phyloP scores from a whole-genome alignment of 2,797 vertebrate species.

The Cyclura pinguis region DNA sequence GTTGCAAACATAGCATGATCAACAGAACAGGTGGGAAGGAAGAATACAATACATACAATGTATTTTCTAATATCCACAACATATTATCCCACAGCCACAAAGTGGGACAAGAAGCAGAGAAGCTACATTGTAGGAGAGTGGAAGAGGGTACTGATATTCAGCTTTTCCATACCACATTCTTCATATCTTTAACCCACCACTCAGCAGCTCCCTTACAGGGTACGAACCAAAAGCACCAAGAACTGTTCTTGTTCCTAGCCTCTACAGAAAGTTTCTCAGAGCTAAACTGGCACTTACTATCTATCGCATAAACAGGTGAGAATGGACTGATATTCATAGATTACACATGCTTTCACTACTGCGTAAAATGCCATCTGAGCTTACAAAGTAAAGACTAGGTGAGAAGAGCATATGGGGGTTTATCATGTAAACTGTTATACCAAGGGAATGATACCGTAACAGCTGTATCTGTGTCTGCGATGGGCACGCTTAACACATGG shows the following conservation, averaged over 20 bases:
- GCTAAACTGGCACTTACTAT: background rate
- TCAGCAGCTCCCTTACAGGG: background rate
- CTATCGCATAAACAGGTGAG: background rate
- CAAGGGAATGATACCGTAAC: background rate
- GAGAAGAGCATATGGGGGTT: background rate
- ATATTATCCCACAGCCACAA: background rate
- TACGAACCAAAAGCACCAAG: background rate
- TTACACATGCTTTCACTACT: background rate
- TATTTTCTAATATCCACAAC: background rate
- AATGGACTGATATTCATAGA: background rate
- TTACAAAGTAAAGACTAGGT: background rate
- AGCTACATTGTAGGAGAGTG: background rate
- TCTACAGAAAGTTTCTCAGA: background rate
- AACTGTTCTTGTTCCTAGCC: background rate
- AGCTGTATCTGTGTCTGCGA: background rate
- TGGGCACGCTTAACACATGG: background rate
- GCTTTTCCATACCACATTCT: background rate
- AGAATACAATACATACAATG: background rate
- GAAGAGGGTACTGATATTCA: background rate
- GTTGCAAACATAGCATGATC: background rate
- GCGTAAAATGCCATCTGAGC: background rate
- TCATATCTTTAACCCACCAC: background rate
- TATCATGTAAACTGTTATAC: background rate
- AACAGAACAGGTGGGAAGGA: background rate
- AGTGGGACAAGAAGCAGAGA: background rate